Conservation (phyloP, 2,797 vertebrate species). For the Hippocampus kuda region DNA sequence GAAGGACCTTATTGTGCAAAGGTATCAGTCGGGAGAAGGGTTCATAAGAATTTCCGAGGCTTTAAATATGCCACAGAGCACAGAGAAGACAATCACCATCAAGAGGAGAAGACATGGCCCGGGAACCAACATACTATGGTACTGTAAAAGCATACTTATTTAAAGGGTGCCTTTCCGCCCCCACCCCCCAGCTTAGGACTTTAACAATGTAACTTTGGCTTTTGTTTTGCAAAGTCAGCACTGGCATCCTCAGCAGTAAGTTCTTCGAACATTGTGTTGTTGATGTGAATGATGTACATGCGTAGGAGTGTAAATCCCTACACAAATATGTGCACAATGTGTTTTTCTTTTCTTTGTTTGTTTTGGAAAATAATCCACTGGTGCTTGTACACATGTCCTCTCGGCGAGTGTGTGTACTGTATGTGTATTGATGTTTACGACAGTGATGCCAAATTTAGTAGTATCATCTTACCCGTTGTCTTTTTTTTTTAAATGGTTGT, state of each 20-base stretch:
- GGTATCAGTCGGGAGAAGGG: too few relatives aligned
- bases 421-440: not conserved
- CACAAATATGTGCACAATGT: not conserved
- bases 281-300: constrained; percentile 36
- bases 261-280: constrained; percentile 20
- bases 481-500: not conserved
- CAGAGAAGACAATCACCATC: too few relatives aligned
- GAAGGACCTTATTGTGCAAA: too few relatives aligned
- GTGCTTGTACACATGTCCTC: constrained; percentile 29
- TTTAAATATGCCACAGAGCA: too few relatives aligned
- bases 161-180: too few relatives aligned
- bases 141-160: too few relatives aligned
- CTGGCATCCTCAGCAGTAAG: not conserved
- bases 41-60: too few relatives aligned
- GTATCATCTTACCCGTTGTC: not conserved
- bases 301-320: constrained; percentile 44
- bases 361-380: constrained; percentile 39
- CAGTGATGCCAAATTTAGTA: constrained; percentile 3
- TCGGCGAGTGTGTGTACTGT: constrained; percentile 24
- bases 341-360: constrained; percentile 24
- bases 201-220: not conserved
- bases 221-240: constrained; percentile 1
- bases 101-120: too few relatives aligned
- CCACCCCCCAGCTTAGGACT: not conserved
- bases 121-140: too few relatives aligned